Conservation (phyloP, 2,888 invertebrate species). For the Cetonia aurata region DNA sequence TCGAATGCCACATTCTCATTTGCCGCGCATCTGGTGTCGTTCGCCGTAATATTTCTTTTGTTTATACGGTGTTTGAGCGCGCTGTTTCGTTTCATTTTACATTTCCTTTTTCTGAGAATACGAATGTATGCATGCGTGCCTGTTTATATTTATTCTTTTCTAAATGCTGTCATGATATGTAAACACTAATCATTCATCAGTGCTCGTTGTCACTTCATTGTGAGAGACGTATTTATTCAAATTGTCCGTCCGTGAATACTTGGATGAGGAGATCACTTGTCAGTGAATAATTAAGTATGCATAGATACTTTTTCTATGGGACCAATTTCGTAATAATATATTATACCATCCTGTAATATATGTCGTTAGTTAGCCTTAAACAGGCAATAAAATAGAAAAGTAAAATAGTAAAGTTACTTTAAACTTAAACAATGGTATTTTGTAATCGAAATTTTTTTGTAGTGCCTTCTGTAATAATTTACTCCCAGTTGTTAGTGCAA, state of each 20-base stretch:
- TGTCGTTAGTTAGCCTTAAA: too few relatives aligned
- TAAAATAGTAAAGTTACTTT: too few relatives aligned
- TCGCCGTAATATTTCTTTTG: constrained; percentile 31
- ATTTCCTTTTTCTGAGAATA: constrained; percentile 12
- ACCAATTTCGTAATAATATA: too few relatives aligned
- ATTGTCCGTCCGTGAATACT: constrained; percentile 28
- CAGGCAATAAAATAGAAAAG: too few relatives aligned
- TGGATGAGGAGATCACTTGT: constrained; percentile 7
- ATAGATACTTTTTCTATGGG: not conserved
- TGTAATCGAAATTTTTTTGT: too few relatives aligned
- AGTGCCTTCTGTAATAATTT: too few relatives aligned
- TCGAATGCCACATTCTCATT: constrained; percentile 42
- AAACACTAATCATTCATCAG: constrained; percentile 36
- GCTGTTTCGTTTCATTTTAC: constrained; percentile 12
- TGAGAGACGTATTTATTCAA: constrained; percentile 34
- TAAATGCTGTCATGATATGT: constrained; percentile 31
- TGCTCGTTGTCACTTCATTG: constrained; percentile 30
- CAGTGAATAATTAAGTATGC: constrained; percentile 23
- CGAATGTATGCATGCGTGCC: constrained; percentile 7
- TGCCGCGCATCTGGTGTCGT: constrained; percentile 33
- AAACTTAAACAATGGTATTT: too few relatives aligned
- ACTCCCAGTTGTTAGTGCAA: too few relatives aligned
- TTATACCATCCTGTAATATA: too few relatives aligned
- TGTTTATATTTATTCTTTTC: constrained; percentile 20
- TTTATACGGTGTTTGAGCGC: constrained; percentile 12